phyloP scores from a whole-genome alignment of 2,113 vertebrate species.

The Dolichallabes microphthalmus region DNA sequence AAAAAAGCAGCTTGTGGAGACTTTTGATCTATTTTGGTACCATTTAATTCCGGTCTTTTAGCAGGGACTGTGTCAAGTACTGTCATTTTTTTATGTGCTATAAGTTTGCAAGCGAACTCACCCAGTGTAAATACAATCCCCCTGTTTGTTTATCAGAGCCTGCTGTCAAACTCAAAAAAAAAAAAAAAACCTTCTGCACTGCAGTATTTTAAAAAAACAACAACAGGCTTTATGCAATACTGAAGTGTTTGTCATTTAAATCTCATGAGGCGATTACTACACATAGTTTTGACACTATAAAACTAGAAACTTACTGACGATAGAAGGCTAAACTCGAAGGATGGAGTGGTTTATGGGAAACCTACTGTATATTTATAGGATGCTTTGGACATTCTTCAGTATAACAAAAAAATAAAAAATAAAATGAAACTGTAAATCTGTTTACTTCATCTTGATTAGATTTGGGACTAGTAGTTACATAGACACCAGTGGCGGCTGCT shows the following conservation, averaged over 20 bases:
- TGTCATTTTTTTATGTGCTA: no score
- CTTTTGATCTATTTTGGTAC: neutral
- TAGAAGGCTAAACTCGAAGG: neutral
- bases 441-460: neutral
- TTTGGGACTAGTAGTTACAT: neutral
- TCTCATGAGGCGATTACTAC: neutral
- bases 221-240: neutral
- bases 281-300: neutral
- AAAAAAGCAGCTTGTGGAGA: neutral
- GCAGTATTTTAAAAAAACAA: neutral
- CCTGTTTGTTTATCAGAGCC: neutral
- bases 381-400: neutral
- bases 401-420: no score
- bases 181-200: neutral
- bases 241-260: neutral
- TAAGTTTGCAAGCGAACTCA: neutral
- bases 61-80: neutral
- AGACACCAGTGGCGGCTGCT: no score
- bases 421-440: neutral
- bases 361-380: neutral
- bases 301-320: neutral
- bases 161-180: neutral
- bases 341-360: neutral
- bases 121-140: neutral
- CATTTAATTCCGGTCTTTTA: neutral